A percentile compares a stretch with the other conserved stretches of the same genome.
Conservation (phyloP, 2,888 invertebrate genomes). For the Dynastes maya region DNA sequence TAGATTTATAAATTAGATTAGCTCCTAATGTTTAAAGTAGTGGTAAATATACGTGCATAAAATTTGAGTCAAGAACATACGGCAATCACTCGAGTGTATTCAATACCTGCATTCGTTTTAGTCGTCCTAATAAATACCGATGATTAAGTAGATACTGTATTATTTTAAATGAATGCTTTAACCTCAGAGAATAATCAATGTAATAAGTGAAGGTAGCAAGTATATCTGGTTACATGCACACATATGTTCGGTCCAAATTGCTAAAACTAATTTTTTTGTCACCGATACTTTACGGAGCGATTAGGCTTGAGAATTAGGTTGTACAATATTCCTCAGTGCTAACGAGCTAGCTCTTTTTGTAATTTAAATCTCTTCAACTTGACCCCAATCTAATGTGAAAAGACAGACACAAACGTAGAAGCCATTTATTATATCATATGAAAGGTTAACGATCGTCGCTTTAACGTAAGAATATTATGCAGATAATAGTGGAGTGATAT, state of each 20-base stretch:
- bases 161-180: conserved; percentile 17
- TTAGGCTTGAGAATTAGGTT: too few relatives aligned
- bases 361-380: conserved; percentile 42
- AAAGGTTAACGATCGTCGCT: conserved; percentile 29
- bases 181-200: conserved; percentile 2
- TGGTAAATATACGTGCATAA: conserved; percentile 6
- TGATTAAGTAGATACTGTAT: conserved; percentile 1
- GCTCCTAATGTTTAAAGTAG: neutral
- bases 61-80: conserved; percentile 28
- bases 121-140: conserved; percentile 9
- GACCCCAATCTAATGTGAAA: conserved; percentile 29
- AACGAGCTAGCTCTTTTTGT: conserved; percentile 13
- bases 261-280: conserved; percentile 10
- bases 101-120: conserved; percentile 1
- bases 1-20: conserved; percentile 35
- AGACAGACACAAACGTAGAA: conserved; percentile 17
- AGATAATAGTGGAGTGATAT: neutral
- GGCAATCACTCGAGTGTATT: conserved; percentile 2
- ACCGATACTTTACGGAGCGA: too few relatives aligned
- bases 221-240: neutral
- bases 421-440: conserved; percentile 21
- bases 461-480: conserved; percentile 21
- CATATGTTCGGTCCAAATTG: conserved; percentile 8
- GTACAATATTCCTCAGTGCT: neutral
- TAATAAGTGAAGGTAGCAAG: neutral